Base-by-base conservation (phyloP, 2,113 vertebrate species). In the Notothenia rossii region DNA sequence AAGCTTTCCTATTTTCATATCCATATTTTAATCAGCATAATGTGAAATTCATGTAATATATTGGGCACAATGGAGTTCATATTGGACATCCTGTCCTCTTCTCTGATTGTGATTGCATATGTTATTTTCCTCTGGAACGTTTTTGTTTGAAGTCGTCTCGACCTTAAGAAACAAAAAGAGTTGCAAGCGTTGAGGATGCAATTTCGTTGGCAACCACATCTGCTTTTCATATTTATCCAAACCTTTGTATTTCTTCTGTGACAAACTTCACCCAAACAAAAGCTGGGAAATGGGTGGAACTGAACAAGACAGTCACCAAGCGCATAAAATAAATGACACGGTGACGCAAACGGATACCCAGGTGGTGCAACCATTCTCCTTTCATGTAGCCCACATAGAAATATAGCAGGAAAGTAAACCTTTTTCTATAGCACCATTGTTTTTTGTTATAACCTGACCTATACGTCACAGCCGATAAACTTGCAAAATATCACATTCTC, bases 171-270 rank as follows among this genome's bases (percentile, higher is more conserved):
- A 75, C 33, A 55, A 72, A 68, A 43, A 20, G 48, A n/a, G 14
- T 48, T 40, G 12, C 50, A 68, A 14, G 55, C 72, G 63, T 36
- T 58, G 64, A 77, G 61, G 49, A 76, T 90, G 64, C 66, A 72
- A 76, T 73, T 82, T 82, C 79, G 75, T 71, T 84, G 8, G 33
- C 56, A 56, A 58, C 72, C 84, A 92, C 94, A 95, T 93, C 88
- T 95, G 95, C 74, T 93, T 88, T 94, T 91, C 76, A 75, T 75
- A 91, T 96, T 92, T 86, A 78, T 66, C 63, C 51, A 50, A 46
- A 79, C 64, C 65, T 77, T 86, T 88, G 83, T 87, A 88, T 89
- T 83, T 87, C 66, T 69, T 75, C 18, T 59, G 62, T 65, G 49
- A 72, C 75, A 80, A 89, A 72, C 69, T 68, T 64, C 6, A 43